A percentile compares a stretch with the other conserved stretches of the same genome.
These are phyloP conservation scores for Phalloptychus januarius DNA, from an alignment of 2,797 vertebrate species.

Conservation along the genomic window DNA sequence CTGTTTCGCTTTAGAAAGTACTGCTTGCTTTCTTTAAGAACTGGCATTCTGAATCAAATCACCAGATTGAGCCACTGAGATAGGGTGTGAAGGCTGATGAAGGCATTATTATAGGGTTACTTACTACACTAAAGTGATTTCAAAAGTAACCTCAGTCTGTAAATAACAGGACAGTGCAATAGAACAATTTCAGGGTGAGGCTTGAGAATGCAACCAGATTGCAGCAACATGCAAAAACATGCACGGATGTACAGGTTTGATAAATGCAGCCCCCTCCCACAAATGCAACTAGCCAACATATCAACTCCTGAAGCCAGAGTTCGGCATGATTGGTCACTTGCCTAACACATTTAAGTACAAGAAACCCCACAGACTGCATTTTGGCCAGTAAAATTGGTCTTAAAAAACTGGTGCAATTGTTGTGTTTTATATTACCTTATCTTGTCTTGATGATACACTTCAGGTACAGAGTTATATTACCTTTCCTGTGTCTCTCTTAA, in stretches of 20 bases:
- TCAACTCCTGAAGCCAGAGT: slow-evolving; percentile 15
- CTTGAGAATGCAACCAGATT: slow-evolving; percentile 55
- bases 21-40: slow-evolving; percentile 31
- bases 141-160: slow-evolving; percentile 23
- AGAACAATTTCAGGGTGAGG: slow-evolving; percentile 45
- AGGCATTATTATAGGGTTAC: slow-evolving; percentile 15
- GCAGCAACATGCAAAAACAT: slow-evolving; percentile 51
- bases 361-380: not conserved
- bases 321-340: not conserved
- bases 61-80: slow-evolving; percentile 13
- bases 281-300: slow-evolving; percentile 50
- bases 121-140: slow-evolving; percentile 26
- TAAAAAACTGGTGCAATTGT: not conserved
- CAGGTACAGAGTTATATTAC: slow-evolving; percentile 5
- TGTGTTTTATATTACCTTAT: slow-evolving; percentile 17
- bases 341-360: not conserved
- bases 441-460: slow-evolving; percentile 22
- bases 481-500: slow-evolving; percentile 47
- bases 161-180: slow-evolving; percentile 44
- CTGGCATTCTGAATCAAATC: slow-evolving; percentile 19
- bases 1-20: slow-evolving; percentile 40
- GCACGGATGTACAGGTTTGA: slow-evolving; percentile 15
- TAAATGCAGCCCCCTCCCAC: slow-evolving; percentile 43
- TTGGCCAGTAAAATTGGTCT: not conserved
- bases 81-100: slow-evolving; percentile 4